Conservation (phyloP, 1,140 invertebrate species). For the Drosophila teissieri region DNA sequence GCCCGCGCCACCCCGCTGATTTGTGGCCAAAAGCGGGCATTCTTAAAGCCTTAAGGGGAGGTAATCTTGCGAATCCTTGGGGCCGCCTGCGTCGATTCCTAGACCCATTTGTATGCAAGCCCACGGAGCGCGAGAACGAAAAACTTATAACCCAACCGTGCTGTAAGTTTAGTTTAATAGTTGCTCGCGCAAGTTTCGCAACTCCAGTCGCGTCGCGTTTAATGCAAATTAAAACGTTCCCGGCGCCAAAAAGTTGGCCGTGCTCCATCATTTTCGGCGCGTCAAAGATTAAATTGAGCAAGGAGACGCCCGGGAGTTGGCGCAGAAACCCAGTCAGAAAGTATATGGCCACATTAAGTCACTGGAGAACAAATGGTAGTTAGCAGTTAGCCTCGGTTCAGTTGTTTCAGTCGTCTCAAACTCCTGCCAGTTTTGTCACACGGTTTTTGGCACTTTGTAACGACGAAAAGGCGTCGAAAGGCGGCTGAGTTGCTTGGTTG, state of each 20-base stretch:
- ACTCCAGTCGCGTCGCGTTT: constrained; percentile 60
- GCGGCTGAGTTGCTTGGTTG: constrained; percentile 6
- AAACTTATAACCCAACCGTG: constrained; percentile 64
- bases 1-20: constrained; percentile 42
- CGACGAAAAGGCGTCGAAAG: constrained; percentile 14
- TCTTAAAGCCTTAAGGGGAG: constrained; percentile 56
- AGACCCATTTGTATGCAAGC: constrained; percentile 70
- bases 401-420: background rate
- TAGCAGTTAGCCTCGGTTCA: constrained; percentile 13
- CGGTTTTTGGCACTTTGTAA: constrained; percentile 29
- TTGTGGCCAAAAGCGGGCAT: constrained; percentile 51
- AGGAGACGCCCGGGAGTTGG: constrained; percentile 6
- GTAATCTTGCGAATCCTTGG: constrained; percentile 4
- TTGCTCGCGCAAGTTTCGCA: constrained; percentile 52
- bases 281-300: constrained; percentile 68
- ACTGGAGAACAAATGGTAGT: constrained; percentile 36
- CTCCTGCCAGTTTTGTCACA: constrained; percentile 25
- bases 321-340: background rate
- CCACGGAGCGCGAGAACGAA: constrained; percentile 55
- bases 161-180: constrained; percentile 81
- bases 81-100: constrained; percentile 16
- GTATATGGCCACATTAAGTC: constrained; percentile 40
- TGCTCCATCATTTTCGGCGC: constrained; percentile 51
- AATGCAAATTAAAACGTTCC: constrained; percentile 78
- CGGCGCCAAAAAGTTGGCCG: constrained; percentile 63